Base-by-base conservation (phyloP, 2,888 invertebrate species). In the Drosophila incognita region DNA sequence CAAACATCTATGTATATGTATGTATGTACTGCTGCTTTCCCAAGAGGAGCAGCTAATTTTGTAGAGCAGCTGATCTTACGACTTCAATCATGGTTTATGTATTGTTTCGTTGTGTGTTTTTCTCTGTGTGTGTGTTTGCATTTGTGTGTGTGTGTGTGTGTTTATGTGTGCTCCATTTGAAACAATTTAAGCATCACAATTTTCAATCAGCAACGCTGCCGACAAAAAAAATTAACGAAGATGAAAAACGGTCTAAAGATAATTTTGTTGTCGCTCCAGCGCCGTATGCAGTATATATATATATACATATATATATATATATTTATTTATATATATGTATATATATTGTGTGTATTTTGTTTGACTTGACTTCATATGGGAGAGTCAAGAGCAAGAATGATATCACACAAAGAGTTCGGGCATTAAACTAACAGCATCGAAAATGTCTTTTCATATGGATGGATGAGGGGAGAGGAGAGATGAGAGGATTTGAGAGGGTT, bases 161-260 rank as follows among this genome's bases (percentile, higher is more conserved):
- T 60, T 15, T 58, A 51, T 60, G 24, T 33, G 56, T 71, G 83
- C 72, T 67, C 66, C 74, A 74, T 81, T 87, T 71, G 67, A 87
- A 87, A 76, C 73, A 87, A 79, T 87, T 84, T 76, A 79, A 68
- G 70, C 84, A 64, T 64, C 66, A 84, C 85, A 84, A 72, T 82
- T 84, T 82, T 87, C 87, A 83, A 87, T 83, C 87, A 87, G 74
- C 72, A 40, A 72, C 48, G 60, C 53, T 35, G 79, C 53, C 42
- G 66, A 56, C 40, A 46, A 51, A 60, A 64, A 60, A 48, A 31
- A 15, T 51, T 21, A 48, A 57, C 24, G 13, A 38, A 36, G 62
- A 57, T 52, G 60, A 67, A 77, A 68, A 74, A 79, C 79, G 61
- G 58, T 76, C 29, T 40, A 53, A 63, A 74, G 64, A 76, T 76